These are phyloP conservation scores for Crioceris asparagi DNA, from an alignment of 2,888 invertebrate species.

Conservation along the genomic window DNA sequence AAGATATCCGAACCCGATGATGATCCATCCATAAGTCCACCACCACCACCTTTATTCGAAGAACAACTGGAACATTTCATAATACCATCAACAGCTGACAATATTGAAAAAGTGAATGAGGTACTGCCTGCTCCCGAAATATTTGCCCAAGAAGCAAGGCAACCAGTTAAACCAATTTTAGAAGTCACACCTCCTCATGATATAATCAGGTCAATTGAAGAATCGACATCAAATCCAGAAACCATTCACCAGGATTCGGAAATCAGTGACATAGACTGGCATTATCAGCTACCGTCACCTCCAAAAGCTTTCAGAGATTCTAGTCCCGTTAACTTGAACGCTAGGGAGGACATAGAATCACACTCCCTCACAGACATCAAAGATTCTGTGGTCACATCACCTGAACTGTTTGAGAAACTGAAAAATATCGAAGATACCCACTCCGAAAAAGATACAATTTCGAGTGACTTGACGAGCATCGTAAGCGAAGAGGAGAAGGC, in stretches of 20 bases:
- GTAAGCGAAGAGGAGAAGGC: slow-evolving; percentile 28
- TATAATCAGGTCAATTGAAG: not conserved
- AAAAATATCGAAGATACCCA: slow-evolving; percentile 28
- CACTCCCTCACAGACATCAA: slow-evolving; percentile 29
- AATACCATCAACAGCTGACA: too few species aligned
- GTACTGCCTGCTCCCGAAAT: too few species aligned
- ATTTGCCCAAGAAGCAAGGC: too few species aligned
- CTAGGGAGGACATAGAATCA: slow-evolving; percentile 17
- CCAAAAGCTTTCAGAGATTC: slow-evolving; percentile 46
- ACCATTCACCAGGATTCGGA: not conserved
- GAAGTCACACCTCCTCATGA: not conserved
- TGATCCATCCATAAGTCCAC: slow-evolving; percentile 21
- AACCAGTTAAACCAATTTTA: not conserved
- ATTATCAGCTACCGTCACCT: slow-evolving; percentile 49
- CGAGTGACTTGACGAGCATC: slow-evolving; percentile 24
- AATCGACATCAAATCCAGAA: not conserved
- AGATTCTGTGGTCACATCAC: slow-evolving; percentile 37
- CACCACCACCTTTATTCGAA: slow-evolving; percentile 11
- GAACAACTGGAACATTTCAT: too few species aligned
- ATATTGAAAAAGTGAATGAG: too few species aligned
- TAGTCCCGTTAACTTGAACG: slow-evolving; percentile 28
- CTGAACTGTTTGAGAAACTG: slow-evolving; percentile 35
- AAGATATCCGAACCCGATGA: slow-evolving; percentile 15
- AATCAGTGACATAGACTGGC: slow-evolving; percentile 39
- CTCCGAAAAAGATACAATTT: slow-evolving; percentile 19